phyloP scores from a whole-genome alignment of 2,113 vertebrate species.

The Clarias magur region DNA sequence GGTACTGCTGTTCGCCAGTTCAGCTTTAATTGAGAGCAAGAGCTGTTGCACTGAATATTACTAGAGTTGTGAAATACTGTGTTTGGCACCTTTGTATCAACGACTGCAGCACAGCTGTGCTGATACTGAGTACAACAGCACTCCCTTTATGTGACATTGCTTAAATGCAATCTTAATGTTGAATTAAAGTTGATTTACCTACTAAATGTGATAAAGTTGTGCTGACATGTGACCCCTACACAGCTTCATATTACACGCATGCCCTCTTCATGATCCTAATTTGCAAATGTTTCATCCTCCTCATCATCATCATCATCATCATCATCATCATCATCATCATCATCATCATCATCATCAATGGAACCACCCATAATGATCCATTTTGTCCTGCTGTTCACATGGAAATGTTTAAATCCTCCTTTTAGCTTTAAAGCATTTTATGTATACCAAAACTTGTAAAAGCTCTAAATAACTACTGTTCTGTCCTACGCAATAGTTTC shows the following conservation, averaged over 20 bases:
- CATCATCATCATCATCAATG: neutral
- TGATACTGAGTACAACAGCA: no score
- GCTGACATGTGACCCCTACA: neutral
- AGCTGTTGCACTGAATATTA: no score
- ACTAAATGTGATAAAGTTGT: neutral
- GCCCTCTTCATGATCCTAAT: neutral
- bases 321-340: neutral
- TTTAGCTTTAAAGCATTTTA: neutral
- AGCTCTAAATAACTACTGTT: neutral
- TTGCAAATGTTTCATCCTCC: neutral
- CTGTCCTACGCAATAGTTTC: neutral
- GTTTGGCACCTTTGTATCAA: no score
- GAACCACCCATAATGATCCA: neutral
- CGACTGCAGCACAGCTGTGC: no score
- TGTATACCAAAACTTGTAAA: neutral
- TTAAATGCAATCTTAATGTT: neutral
- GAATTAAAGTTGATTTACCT: neutral
- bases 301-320: neutral
- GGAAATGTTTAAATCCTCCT: neutral
- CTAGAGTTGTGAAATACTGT: no score
- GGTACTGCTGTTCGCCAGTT: no score
- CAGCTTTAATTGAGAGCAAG: no score
- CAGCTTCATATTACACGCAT: neutral
- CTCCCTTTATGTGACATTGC: no score
- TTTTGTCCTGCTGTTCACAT: neutral